Evolutionary conservation across 2,113 vertebrate genomes (phyloP), one percentile per base, ranked within the genome.

Genomic region (Ammodytes marinus): DNA sequence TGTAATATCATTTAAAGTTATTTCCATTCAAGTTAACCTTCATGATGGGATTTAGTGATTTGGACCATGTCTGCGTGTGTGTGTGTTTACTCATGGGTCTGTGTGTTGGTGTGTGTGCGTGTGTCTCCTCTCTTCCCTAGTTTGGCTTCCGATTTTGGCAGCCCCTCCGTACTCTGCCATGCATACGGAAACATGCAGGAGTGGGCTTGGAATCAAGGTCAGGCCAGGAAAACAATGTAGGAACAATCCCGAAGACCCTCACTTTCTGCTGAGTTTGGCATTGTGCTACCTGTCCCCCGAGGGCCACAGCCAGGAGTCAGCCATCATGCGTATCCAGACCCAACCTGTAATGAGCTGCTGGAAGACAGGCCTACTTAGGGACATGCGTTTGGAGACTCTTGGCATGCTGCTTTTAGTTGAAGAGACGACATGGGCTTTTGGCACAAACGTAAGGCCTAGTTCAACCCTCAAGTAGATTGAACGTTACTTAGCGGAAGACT

Each of bases 201-300:
- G 76, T 88, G 89, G 91, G 91, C 89, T 86, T 80, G 91, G 82
- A 94, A 94, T 93, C 92, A 93, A 94, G 93, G 93, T 93, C 93
- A 93, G 85, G 84, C 82, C 82, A 91, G 89, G 90, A 93, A 88
- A 93, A 94, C 70, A 80, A 91, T 91, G 91, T 92, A 84, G 86
- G 37, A 83, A 78, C 84, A 84, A 80, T 90, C 91, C 82, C 27
- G 65, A 89, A 87, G 91, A 91, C 84, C 27, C 89, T 88, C 82
- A 92, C 85, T 91, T 94, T 94, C 87, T 93, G 93, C 94, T 93
- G 92, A 93, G 91, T 88, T 90, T 88, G 93, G 92, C 92, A 91
- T 86, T 88, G 86, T 79, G 80, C 70, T 77, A 5, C 8, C 66
- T 76, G 90, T 90, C 89, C 89, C 92, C 63, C 1, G 77, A 86